Base-by-base conservation (phyloP, 35 echinoderm and acorn worm genomes). In the Hemicentrotus pulcherrimus region DNA sequence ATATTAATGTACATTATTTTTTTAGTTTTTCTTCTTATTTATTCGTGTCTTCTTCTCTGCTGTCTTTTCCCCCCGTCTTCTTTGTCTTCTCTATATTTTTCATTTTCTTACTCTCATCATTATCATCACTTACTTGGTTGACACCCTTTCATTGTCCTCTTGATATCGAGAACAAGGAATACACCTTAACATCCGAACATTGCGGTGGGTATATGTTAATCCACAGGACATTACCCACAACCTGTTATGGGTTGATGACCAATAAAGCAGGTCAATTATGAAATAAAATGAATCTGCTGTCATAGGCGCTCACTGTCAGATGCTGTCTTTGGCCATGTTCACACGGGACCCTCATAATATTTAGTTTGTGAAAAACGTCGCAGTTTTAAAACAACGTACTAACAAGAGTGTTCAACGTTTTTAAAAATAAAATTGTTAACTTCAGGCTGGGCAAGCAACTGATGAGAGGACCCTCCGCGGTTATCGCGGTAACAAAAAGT, bases 251-350 rank as follows among this genome's bases (percentile, higher is more conserved):
- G 65, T 78, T 78, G 65, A n/a, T 78, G 65, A 78, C 65, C 65
- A 78, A 78, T 78, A 78, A 78, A 78, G 65, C 65, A 78, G 65
- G 65, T 78, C 65, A 78, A 78, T 78, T 78, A 78, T 78, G 65
- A 78, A 78, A 78, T 78, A 30, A 78, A 78, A 78, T 78, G 65
- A 78, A 78, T 78, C 65, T 78, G 65, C 65, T 78, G 65, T 78
- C 65, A 78, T 3, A 78, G 22, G 65, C 65, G 65, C 65, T 78
- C 19, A 28, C 65, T 78, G 65, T 78, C 65, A 28, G 6, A 22
- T 0, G 65, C 3, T 78, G 65, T 7, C 65, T 14, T 10, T 0
- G 52, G 52, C 11, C 52, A 9, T 59, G 52, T 59, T 59, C 52
- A 59, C 52, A 59, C 16, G 52, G 52, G 10, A 10, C 2, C 16